A percentile compares a stretch with the other conserved stretches of the same genome.
Conservation (phyloP, 2,888 invertebrate species). For the Alloplasta piceator region DNA sequence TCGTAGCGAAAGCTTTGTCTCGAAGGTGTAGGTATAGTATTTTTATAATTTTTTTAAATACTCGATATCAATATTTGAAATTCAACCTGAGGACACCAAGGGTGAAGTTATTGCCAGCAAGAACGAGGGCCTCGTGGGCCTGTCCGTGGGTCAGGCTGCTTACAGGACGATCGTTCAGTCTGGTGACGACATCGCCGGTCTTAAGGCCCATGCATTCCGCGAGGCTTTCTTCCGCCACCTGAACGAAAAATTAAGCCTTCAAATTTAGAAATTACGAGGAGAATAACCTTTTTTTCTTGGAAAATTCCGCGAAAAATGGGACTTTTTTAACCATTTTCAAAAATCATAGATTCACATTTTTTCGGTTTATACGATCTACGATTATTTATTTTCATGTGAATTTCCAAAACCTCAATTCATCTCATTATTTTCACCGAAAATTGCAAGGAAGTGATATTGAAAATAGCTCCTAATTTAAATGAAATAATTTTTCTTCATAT, state of each 20-base stretch:
- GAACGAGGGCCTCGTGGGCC: constrained; percentile 89
- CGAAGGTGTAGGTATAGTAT: too few species aligned
- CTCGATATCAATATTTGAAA: constrained; percentile 45
- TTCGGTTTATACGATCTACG: too few species aligned
- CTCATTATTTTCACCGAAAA: too few species aligned
- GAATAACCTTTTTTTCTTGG: not conserved
- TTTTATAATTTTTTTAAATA: not conserved
- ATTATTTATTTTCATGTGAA: too few species aligned
- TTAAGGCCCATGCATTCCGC: constrained; percentile 92
- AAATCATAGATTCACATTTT: too few species aligned
- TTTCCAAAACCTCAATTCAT: too few species aligned
- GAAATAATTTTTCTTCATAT: too few species aligned
- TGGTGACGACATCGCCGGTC: constrained; percentile 93
- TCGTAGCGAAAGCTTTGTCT: too few species aligned
- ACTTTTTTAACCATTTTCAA: not conserved
- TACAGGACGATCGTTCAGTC: constrained; percentile 89
- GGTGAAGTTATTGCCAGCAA: constrained; percentile 89
- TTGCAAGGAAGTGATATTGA: too few species aligned
- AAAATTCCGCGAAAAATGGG: not conserved
- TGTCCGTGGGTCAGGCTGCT: constrained; percentile 90
- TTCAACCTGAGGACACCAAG: constrained; percentile 89
- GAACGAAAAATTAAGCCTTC: constrained; percentile 35
- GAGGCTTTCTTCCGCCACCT: constrained; percentile 93
- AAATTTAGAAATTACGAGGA: not conserved
- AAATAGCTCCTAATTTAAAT: too few species aligned